Percentiles rank a stretch among this genome's conserved stretches.
Conservation (phyloP, 2,113 vertebrate genomes). For the Seriola aureovittata region DNA sequence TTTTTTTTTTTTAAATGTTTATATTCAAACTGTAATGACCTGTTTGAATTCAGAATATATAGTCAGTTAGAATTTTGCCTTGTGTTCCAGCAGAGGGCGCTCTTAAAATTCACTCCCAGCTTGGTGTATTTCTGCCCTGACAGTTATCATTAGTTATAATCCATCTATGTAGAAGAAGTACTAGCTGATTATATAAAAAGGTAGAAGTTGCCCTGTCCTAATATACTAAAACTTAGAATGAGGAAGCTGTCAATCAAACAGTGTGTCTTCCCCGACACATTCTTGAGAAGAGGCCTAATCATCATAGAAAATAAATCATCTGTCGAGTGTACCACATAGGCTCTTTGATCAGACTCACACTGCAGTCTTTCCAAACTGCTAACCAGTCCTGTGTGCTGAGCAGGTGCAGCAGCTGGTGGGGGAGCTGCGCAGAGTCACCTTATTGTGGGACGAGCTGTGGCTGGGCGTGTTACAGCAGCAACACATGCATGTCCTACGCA, state of each 20-base stretch:
- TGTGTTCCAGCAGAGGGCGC: not conserved
- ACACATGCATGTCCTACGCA: constrained; percentile 95
- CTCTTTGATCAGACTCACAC: not conserved
- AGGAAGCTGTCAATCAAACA: no score
- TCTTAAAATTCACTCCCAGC: not conserved
- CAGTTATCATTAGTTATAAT: no score
- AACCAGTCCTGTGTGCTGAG: constrained; percentile 7
- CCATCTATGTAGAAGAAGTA: no score
- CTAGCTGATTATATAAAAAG: no score
- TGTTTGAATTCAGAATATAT: no score
- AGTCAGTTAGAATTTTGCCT: not conserved
- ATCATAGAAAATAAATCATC: not conserved
- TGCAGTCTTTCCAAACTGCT: not conserved
- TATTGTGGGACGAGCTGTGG: constrained; percentile 99
- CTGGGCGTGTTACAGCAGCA: constrained; percentile 96
- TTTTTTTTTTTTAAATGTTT: no score
- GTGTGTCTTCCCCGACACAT: not conserved
- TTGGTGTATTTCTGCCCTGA: no score
- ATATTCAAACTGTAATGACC: no score
- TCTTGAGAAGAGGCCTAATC: not conserved
- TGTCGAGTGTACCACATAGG: not conserved
- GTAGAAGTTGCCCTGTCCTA: no score
- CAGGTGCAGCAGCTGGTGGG: constrained; percentile 98
- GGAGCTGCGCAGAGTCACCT: constrained; percentile 95
- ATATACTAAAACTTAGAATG: no score